Percentiles rank a stretch among this genome's conserved stretches.
Evolutionary conservation across 2,113 vertebrate species (phyloP).

Genomic region (Ictidomys tridecemlineatus): DNA sequence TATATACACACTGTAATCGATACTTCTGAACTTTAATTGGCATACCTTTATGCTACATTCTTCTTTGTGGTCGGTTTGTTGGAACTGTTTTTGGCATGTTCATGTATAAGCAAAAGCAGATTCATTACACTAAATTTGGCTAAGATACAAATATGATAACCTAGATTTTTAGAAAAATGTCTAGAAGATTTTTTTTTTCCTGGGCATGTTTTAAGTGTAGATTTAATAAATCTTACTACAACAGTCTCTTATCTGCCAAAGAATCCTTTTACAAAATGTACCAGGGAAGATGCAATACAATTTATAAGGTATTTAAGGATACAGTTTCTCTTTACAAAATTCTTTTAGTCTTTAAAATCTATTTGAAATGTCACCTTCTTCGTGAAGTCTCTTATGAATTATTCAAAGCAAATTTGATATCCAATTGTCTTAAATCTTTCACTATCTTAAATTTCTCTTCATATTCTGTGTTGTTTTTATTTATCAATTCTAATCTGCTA

Average conservation of each 20-base stretch:
- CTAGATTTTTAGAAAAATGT: constrained; percentile 23
- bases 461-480: background rate
- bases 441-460: background rate
- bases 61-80: constrained; percentile 33
- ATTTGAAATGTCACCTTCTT: constrained; percentile 6
- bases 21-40: background rate
- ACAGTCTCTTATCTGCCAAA: constrained; percentile 36
- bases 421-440: background rate
- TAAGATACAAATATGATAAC: constrained; percentile 53
- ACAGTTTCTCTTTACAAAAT: background rate
- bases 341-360: background rate
- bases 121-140: constrained; percentile 45
- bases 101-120: constrained; percentile 54
- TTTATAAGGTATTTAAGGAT: constrained; percentile 36
- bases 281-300: background rate
- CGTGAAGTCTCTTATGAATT: background rate
- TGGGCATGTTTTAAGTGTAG: background rate
- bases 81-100: constrained; percentile 16
- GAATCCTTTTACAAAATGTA: constrained; percentile 44
- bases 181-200: background rate
- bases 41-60: constrained; percentile 67
- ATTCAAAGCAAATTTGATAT: background rate
- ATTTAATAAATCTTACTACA: constrained; percentile 62
- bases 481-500: background rate
- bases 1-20: background rate